Evolutionary conservation across 2,113 vertebrate genomes (phyloP).

Genomic region (Caloenas nicobarica): DNA sequence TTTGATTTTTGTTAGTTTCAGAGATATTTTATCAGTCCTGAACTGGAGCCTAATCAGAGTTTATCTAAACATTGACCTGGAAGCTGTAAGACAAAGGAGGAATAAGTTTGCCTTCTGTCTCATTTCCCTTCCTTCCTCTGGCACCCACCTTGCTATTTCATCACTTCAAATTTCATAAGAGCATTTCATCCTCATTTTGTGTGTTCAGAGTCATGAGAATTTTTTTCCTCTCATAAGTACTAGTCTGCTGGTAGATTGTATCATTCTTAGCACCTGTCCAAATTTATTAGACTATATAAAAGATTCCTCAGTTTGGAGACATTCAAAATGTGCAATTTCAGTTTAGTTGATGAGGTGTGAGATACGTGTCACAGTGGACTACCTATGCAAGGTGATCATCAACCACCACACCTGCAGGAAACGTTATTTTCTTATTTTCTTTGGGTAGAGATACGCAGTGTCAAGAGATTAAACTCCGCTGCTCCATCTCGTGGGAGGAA

Average conservation of each 20-base stretch:
- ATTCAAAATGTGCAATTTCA: constrained; percentile 25
- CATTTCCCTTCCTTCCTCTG: neutral
- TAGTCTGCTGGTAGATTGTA: neutral
- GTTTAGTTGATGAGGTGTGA: constrained; percentile 28
- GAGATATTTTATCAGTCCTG: neutral
- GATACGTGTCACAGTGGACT: constrained; percentile 1
- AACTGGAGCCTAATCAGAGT: neutral
- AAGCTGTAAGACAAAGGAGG: neutral
- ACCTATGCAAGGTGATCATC: constrained; percentile 31
- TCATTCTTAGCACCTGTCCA: constrained; percentile 33
- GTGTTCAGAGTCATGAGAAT: rapidly evolving
- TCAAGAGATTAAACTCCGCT: neutral
- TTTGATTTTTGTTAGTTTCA: neutral
- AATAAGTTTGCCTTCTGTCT: neutral
- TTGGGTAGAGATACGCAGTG: neutral
- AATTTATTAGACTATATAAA: constrained; percentile 9
- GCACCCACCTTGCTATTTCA: neutral
- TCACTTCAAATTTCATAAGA: neutral
- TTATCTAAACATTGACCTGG: neutral
- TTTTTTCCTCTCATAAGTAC: neutral
- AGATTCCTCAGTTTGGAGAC: neutral
- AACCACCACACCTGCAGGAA: neutral
- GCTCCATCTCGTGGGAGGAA: constrained; percentile 56
- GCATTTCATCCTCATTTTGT: neutral
- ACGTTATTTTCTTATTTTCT: neutral